Base-by-base conservation (phyloP, 2,113 vertebrate genomes). In the Cephalopholis sonnerati region DNA sequence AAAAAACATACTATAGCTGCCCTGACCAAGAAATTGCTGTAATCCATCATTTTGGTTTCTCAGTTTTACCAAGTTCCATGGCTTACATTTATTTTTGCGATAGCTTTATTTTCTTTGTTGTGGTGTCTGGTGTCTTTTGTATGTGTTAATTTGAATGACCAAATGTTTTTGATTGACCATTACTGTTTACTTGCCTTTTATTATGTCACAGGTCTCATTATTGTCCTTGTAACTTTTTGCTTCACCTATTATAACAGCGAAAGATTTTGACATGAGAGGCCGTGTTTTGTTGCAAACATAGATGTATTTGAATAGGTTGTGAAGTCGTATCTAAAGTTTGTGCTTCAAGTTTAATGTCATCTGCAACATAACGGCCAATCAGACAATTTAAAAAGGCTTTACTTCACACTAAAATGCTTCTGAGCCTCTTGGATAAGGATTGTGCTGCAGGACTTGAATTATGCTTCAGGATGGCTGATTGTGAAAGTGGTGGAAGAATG, bases 401-500 rank as follows among this genome's bases (percentile, higher is more conserved):
- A 89, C 84, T 83, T 92, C 71, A 89, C 84, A 65, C 88, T 86
- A 86, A 86, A 79, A 77, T 81, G 84, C 82, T 74, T 76, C 66
- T 82, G 74, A 85, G 51, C 41, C 66, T 63, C 51, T 83, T 81
- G 29, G 36, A 76, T 51, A 57, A 76, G 48, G 27, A 72, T 69
- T 76, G 68, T 80, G 74, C 76, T 77, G 9, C 82, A 24, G 66
- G 86, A 82, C 65, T 76, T 90, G 82, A 89, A 81, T 75, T 75
- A 55, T 82, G 41, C 32, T 75, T 79, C 54, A 76, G 84, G 69
- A 62, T 80, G 75, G 59, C 44, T 87, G 79, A 81, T 72, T 80
- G 74, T 90, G 67, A 74, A 86, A 86, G 50, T 84, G 74, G 83
- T 87, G 83, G 84, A 85, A 87, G 75, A 91, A 84, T 92, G 82